Evolutionary conservation across 2,797 vertebrate genomes (phyloP), one percentile per base, ranked within the genome.

Genomic region (Psittacula derbiana): DNA sequence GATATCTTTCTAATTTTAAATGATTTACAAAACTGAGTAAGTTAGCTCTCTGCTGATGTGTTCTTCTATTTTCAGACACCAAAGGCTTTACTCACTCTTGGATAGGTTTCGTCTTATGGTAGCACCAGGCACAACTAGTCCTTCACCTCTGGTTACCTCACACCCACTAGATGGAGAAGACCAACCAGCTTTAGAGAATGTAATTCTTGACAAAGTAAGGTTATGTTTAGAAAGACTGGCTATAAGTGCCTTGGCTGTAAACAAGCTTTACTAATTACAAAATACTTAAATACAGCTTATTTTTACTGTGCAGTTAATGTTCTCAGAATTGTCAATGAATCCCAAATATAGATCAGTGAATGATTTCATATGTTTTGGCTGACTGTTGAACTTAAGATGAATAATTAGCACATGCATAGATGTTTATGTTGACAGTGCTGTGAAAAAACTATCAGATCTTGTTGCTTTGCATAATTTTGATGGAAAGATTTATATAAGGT

Each of bases 1-100:
- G 8, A 41, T 81, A 11, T 61, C 25, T 86, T 85, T 57, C 7
- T 74, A 1, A 24, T 90, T 88, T 79, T 27, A 40, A 83, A 53
- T 58, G 0, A 23, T 71, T 49, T 69, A 19, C 27, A 65, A 20
- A 86, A 71, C 69, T 71, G 30, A 57, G n/a, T 41, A 44, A 82
- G 11, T 21, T 41, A 64, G 14, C 41, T 60, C 17, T 90, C 16
- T 72, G 21, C 58, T 33, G 46, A 7, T 93, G 31, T 93, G 43
- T 90, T 80, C 38, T 46, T 93, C 60, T 85, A 8, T 33, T 97
- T 95, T 40, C 97, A 99, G 99, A 93, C 99, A 99, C 98, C 99
- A 99, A 98, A 98, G 99, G 97, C 99, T 99, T 88, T 99, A 98
- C 98, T 99, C 99, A 18, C 98, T 99, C 98, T 98, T 99, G 98